Percentiles rank a stretch among this genome's conserved stretches.
Conservation (phyloP, 35 echinoderm and acorn worm species). For the Diadema setosum region DNA sequence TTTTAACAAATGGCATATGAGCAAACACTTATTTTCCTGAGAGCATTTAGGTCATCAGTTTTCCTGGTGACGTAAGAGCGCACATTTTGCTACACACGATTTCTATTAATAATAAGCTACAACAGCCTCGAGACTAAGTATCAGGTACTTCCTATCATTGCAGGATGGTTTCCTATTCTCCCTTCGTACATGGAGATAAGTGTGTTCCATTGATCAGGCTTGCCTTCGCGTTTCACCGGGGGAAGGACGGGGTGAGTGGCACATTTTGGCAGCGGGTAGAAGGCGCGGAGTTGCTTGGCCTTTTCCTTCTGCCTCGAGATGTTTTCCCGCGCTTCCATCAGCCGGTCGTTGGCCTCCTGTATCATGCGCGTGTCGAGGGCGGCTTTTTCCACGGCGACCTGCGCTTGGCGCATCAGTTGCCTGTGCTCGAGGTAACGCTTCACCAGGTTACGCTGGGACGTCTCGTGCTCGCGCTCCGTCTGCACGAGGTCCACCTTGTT, state of each 20-base stretch:
- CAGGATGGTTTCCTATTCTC: slow-evolving; percentile 82
- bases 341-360: slow-evolving; percentile 70
- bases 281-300: slow-evolving; percentile 47
- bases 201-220: slow-evolving; percentile 75
- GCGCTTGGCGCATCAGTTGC: slow-evolving; percentile 93
- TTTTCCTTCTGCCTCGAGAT: slow-evolving; percentile 69
- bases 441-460: slow-evolving; percentile 65
- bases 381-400: slow-evolving; percentile 69
- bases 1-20: too few species aligned
- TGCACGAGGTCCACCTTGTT: slow-evolving; percentile 29
- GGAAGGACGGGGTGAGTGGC: slow-evolving; percentile 85
- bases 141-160: slow-evolving; percentile 21
- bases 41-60: too few species aligned
- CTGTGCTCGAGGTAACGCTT: slow-evolving; percentile 83
- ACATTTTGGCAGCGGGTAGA: slow-evolving; percentile 84
- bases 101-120: too few species aligned
- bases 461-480: slow-evolving; percentile 47
- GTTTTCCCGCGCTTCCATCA: slow-evolving; percentile 52
- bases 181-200: slow-evolving; percentile 92
- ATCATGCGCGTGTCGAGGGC: slow-evolving; percentile 76
- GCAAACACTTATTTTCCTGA: too few species aligned
- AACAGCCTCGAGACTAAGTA: too few species aligned
- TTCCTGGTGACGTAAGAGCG: too few species aligned
- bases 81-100: too few species aligned
- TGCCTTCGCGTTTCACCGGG: slow-evolving; percentile 70